Percentiles rank a stretch among this genome's conserved stretches.
Conservation (phyloP, 2,113 vertebrate species). For the Coturnix japonica region DNA sequence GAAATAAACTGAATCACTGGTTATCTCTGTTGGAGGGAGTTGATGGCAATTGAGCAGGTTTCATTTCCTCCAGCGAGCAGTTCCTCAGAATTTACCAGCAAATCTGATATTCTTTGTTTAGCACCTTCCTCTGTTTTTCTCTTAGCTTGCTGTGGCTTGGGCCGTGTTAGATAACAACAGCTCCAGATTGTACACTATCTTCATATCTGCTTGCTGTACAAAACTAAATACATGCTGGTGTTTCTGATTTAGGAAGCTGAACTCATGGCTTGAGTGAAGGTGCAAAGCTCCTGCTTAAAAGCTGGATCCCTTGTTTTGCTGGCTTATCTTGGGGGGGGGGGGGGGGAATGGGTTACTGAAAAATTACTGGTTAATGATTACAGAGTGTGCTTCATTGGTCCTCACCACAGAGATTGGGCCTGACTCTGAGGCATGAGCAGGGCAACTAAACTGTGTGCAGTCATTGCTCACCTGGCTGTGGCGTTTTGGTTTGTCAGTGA, state of each 20-base stretch:
- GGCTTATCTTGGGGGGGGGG: neutral
- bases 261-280: neutral
- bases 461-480: neutral
- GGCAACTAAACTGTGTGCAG: rapidly evolving
- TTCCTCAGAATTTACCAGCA: neutral
- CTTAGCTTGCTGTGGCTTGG: neutral
- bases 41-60: neutral
- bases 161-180: neutral
- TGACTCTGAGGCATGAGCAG: neutral
- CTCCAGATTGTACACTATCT: neutral
- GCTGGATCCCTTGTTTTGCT: neutral
- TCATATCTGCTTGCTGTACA: neutral
- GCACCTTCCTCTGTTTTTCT: neutral
- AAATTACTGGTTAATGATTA: neutral
- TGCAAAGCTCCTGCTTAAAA: neutral
- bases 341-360: neutral
- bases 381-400: neutral
- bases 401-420: neutral
- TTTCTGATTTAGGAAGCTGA: neutral
- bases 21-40: neutral
- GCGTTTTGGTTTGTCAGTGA: neutral
- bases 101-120: neutral
- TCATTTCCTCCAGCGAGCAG: neutral
- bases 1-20: rapidly evolving
- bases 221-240: neutral